phyloP scores from a whole-genome alignment of 2,113 vertebrate genomes.

The Sterna hirundo region DNA sequence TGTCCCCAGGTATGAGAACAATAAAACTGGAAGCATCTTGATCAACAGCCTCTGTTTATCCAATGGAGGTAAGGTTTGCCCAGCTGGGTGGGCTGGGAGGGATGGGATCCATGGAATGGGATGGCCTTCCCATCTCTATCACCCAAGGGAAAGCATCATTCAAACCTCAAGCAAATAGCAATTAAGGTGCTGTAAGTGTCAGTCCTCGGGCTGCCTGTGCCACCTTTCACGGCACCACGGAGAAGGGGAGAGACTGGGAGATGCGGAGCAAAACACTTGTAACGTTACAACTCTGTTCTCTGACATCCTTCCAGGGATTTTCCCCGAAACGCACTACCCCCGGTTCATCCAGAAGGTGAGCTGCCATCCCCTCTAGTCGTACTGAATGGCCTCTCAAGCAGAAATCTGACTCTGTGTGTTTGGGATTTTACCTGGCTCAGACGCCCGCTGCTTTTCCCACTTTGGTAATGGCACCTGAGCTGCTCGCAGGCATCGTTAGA shows the following conservation, averaged over 20 bases:
- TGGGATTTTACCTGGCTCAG: not conserved
- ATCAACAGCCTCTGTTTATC: constrained; percentile 95
- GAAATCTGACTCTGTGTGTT: not conserved
- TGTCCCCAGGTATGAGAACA: constrained; percentile 84
- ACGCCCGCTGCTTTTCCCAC: not conserved
- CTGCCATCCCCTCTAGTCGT: not conserved
- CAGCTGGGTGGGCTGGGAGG: accelerated
- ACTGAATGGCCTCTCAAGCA: not conserved
- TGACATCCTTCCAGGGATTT: constrained; percentile 80
- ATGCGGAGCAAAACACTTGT: too few relatives aligned
- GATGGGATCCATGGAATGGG: not conserved
- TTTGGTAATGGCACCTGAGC: not conserved
- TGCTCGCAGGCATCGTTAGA: not conserved
- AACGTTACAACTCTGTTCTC: not conserved
- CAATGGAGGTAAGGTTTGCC: constrained; percentile 85
- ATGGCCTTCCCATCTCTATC: not conserved
- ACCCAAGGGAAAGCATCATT: not conserved
- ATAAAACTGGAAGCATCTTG: constrained; percentile 84
- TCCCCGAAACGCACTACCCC: constrained; percentile 88
- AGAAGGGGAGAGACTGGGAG: not conserved
- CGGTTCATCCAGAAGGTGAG: constrained; percentile 88
- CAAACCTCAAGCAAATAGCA: not conserved
- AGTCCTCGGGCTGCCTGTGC: not conserved
- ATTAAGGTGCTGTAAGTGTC: not conserved
- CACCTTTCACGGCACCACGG: accelerated